Percentiles rank a stretch among this genome's conserved stretches.
These are phyloP conservation scores for Sphyrna mokarran DNA, from an alignment of 2,113 vertebrate species.

Conservation along the genomic window DNA sequence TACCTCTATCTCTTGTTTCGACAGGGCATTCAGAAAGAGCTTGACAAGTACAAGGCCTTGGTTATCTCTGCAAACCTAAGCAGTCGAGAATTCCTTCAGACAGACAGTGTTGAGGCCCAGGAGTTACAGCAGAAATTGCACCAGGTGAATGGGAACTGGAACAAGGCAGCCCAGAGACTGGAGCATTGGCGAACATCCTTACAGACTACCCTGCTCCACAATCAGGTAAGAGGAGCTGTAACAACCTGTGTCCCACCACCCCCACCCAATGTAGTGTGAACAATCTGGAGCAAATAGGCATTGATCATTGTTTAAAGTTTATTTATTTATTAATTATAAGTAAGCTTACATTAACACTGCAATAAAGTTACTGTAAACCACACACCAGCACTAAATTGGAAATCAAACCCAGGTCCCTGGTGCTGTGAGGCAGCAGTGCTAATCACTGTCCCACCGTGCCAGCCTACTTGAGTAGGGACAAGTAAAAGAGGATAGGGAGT, in stretches of 20 bases:
- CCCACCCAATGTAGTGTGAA: too few species aligned
- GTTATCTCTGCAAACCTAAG: slow-evolving; percentile 70
- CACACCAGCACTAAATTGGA: too few species aligned
- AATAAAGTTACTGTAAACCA: too few species aligned
- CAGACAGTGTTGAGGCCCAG: slow-evolving; percentile 53
- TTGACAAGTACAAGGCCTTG: slow-evolving; percentile 74
- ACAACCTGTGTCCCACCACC: background rate
- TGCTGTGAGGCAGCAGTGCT: too few species aligned
- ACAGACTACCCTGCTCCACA: slow-evolving; percentile 63
- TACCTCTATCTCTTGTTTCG: slow-evolving; percentile 14
- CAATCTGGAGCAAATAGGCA: too few species aligned
- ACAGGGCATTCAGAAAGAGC: slow-evolving; percentile 71
- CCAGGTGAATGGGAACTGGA: slow-evolving; percentile 72
- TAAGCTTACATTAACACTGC: too few species aligned
- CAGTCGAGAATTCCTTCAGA: slow-evolving; percentile 60
- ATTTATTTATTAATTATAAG: too few species aligned
- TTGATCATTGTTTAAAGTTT: too few species aligned
- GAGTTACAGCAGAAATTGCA: slow-evolving; percentile 64
- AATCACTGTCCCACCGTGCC: too few species aligned
- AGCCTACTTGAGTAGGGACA: too few species aligned
- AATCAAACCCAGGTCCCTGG: too few species aligned
- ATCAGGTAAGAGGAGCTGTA: slow-evolving; percentile 62
- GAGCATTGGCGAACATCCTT: slow-evolving; percentile 68
- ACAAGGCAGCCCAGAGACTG: slow-evolving; percentile 54
- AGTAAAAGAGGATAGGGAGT: too few species aligned